Conservation (phyloP, 2,888 invertebrate genomes). For the Caenorhabditis sulstoni region DNA sequence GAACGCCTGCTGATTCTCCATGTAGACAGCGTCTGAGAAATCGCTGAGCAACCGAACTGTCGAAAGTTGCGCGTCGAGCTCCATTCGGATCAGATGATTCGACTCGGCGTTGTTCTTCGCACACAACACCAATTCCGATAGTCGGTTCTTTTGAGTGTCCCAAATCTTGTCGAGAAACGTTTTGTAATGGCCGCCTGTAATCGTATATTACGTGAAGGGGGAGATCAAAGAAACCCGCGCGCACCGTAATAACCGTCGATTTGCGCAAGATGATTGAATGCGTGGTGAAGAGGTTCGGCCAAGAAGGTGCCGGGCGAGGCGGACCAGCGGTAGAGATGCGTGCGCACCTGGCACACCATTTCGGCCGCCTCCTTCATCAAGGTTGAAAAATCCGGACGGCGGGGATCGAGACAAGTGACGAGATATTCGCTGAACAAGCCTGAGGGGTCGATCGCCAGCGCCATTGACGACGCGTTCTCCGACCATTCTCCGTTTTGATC, state of each 20-base stretch:
- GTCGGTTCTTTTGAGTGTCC: slow-evolving; percentile 21
- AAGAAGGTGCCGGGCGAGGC: slow-evolving; percentile 42
- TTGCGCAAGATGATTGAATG: slow-evolving; percentile 53
- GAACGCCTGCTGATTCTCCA: neutral
- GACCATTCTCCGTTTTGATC: slow-evolving; percentile 23
- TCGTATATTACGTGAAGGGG: neutral
- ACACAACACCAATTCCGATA: slow-evolving; percentile 13
- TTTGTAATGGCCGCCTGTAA: slow-evolving; percentile 50
- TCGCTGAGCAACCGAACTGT: slow-evolving; percentile 38
- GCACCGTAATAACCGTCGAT: slow-evolving; percentile 45
- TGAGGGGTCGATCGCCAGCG: slow-evolving; percentile 41
- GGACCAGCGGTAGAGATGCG: slow-evolving; percentile 48
- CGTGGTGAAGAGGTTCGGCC: slow-evolving; percentile 53
- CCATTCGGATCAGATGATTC: slow-evolving; percentile 10
- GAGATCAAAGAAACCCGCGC: slow-evolving; percentile 3
- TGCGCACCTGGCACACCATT: slow-evolving; percentile 52
- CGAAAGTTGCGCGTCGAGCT: slow-evolving; percentile 48
- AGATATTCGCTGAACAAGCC: slow-evolving; percentile 50
- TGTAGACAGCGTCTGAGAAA: slow-evolving; percentile 21
- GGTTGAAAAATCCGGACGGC: slow-evolving; percentile 1
- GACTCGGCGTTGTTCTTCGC: slow-evolving; percentile 15
- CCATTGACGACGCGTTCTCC: slow-evolving; percentile 24
- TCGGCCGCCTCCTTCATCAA: slow-evolving; percentile 40
- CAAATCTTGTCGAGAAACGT: slow-evolving; percentile 46
- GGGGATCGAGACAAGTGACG: slow-evolving; percentile 24